Evolutionary conservation across 2,888 invertebrate genomes (phyloP).

Genomic region (Lymantria monacha): DNA sequence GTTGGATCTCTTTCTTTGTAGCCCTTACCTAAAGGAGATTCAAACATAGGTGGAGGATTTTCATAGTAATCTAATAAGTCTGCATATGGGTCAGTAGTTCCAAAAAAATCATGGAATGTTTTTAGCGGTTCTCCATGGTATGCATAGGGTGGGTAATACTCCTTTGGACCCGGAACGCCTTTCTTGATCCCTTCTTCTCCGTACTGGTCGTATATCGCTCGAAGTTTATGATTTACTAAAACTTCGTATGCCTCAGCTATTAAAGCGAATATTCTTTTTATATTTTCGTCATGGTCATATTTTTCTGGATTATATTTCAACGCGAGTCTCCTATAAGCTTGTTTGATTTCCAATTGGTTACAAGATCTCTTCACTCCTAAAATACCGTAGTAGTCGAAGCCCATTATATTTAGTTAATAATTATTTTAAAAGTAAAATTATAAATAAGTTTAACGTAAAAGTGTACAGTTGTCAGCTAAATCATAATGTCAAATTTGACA

Average conservation of each 20-base stretch:
- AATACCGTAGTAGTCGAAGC: slow-evolving; percentile 90
- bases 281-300: slow-evolving; percentile 67
- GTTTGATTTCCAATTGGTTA: slow-evolving; percentile 86
- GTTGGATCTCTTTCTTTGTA: slow-evolving; percentile 83
- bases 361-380: slow-evolving; percentile 86
- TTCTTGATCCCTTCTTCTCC: slow-evolving; percentile 93
- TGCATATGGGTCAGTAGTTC: slow-evolving; percentile 90
- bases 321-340: slow-evolving; percentile 83
- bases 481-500: slow-evolving; percentile 1
- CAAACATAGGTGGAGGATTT: slow-evolving; percentile 84
- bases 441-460: background rate
- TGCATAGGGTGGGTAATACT: slow-evolving; percentile 87
- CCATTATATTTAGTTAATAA: slow-evolving; percentile 70
- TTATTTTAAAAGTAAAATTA: background rate
- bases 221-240: slow-evolving; percentile 84
- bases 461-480: background rate
- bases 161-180: slow-evolving; percentile 86
- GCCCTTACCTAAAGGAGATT: slow-evolving; percentile 83
- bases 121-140: slow-evolving; percentile 91
- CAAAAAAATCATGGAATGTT: slow-evolving; percentile 92
- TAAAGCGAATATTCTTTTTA: slow-evolving; percentile 80
- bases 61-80: slow-evolving; percentile 86
- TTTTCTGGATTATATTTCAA: slow-evolving; percentile 84
- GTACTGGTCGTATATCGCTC: slow-evolving; percentile 93
- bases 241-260: slow-evolving; percentile 92